Evolutionary conservation across 2,797 vertebrate species (phyloP).

Genomic region (Thripadectes ignobilis): DNA sequence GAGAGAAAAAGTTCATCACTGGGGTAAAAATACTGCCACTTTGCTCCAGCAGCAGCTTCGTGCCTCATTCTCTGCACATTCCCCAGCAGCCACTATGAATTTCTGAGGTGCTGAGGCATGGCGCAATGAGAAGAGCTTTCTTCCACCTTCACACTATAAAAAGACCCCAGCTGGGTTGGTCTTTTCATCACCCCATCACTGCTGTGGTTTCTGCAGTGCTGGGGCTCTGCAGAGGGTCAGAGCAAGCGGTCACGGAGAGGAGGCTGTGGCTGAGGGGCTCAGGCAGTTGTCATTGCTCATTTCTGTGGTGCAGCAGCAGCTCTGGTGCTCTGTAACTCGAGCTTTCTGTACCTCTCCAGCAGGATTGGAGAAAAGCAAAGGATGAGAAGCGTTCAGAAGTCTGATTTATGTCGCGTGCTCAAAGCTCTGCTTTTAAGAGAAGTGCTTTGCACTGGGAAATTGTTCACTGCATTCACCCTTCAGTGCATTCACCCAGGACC

Average conservation of each 20-base stretch:
- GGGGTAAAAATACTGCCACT: slow-evolving; percentile 17
- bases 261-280: background rate
- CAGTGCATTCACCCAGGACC: background rate
- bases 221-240: background rate
- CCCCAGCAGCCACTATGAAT: background rate
- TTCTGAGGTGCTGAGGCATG: background rate
- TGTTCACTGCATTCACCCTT: background rate
- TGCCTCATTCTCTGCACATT: background rate
- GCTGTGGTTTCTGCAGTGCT: background rate
- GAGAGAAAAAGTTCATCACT: slow-evolving; percentile 43
- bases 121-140: background rate
- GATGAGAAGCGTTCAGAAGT: background rate
- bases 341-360: background rate
- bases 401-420: background rate
- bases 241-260: rapidly evolving
- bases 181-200: background rate
- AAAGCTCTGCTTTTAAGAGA: background rate
- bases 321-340: background rate
- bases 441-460: background rate
- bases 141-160: background rate
- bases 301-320: background rate
- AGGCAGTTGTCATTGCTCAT: background rate
- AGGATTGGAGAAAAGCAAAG: background rate
- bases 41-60: background rate
- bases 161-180: background rate